Evolutionary conservation across 2,113 vertebrate genomes (phyloP), one percentile per base, ranked within the genome.

Genomic region (Oriolus oriolus): DNA sequence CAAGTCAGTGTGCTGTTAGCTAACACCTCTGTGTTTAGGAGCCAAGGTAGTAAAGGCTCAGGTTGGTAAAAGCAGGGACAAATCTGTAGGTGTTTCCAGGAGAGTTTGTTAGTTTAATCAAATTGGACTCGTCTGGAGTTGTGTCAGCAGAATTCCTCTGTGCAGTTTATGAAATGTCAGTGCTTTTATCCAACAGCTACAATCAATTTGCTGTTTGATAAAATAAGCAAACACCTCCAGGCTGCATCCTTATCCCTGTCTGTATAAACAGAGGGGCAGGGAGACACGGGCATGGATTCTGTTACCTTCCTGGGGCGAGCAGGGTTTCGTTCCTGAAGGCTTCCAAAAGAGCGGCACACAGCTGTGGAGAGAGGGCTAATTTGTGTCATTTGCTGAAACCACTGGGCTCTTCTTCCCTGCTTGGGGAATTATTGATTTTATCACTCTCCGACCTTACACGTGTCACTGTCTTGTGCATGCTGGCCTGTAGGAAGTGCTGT

Each of bases 341-440:
- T 88, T 96, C 91, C 87, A 90, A 88, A 95, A 95, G 93, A 95
- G 76, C 70, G 26, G 84, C 66, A 12, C 70, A 7, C 44, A 19
- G 84, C 84, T 82, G 54, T 69, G 91, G 66, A 57, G 93, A 84
- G 90, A 91, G 90, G 90, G 89, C 93, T 95, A 95, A 96, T 94
- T 90, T 80, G 87, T 95, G 92, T 91, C 85, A 95, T 96, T 93
- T 92, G 96, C 92, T 93, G 93, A 81, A 97, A 95, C 83, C 90
- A 78, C 93, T 11, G 66, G 90, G 85, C 92, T 96, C 73, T 47
- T 93, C 92, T 90, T 95, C 93, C 90, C 95, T 93, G 92, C 96
- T 90, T 84, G 96, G 92, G 93, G 95, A 95, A 53, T 94, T 95
- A 96, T 96, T 94, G 96, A 97, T 97, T 96, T 90, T 86, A 93